Conservation (phyloP, 2,113 vertebrate genomes). For the Podarcis cretensis region DNA sequence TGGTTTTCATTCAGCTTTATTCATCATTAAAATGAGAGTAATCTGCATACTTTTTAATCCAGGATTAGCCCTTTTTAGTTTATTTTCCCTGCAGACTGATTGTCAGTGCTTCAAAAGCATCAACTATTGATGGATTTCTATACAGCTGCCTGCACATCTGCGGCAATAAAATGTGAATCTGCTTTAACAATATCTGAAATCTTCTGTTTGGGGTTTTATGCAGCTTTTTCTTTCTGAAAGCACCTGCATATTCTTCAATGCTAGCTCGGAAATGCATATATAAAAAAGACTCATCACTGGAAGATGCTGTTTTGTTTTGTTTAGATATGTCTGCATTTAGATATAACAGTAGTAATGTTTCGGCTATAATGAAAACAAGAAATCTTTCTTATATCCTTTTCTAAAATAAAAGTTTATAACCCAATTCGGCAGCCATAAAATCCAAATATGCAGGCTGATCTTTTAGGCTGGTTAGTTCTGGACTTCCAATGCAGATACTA, state of each 20-base stretch:
- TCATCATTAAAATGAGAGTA: conserved; percentile 51
- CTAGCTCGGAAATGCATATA: conserved; percentile 40
- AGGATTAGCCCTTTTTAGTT: conserved; percentile 55
- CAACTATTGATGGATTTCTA: conserved; percentile 42
- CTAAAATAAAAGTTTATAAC: conserved; percentile 1
- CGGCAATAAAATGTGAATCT: conserved; percentile 35
- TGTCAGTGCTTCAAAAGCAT: conserved; percentile 56
- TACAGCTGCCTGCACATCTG: conserved; percentile 56
- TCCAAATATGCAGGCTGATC: not conserved
- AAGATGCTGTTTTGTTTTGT: conserved; percentile 17
- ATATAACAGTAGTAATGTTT: conserved; percentile 23
- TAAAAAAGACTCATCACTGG: conserved; percentile 50
- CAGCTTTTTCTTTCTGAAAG: conserved; percentile 47
- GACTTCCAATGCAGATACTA: not conserved
- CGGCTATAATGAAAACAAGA: conserved; percentile 41
- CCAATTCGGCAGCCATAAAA: not conserved
- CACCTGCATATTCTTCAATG: conserved; percentile 49
- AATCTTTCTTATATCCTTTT: conserved; percentile 41
- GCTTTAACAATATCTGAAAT: conserved; percentile 27
- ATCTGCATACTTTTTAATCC: conserved; percentile 52
- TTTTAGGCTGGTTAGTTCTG: not conserved
- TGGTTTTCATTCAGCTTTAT: conserved; percentile 49
- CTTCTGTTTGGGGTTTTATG: conserved; percentile 46
- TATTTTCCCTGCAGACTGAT: conserved; percentile 58
- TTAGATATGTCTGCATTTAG: not conserved